phyloP scores from a whole-genome alignment of 2,797 vertebrate genomes.

The Bryconaethiops microstoma region DNA sequence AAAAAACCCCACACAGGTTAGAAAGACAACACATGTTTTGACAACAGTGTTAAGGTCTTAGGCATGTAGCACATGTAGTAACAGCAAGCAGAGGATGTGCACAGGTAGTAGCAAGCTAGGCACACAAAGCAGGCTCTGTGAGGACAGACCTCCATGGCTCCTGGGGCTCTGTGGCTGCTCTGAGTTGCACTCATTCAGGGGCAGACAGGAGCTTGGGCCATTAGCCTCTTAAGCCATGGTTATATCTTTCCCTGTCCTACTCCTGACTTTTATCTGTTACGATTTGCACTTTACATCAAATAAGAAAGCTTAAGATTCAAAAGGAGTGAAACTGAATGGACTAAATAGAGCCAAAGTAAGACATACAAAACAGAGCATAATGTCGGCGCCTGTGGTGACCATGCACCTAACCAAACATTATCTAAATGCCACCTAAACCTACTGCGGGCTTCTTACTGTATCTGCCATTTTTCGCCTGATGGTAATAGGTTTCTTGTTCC shows the following conservation, averaged over 20 bases:
- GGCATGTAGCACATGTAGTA: constrained; percentile 45
- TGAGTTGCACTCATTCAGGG: constrained; percentile 29
- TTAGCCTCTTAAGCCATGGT: constrained; percentile 60
- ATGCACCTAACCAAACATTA: neutral
- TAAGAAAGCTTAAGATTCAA: constrained; percentile 1
- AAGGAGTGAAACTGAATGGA: neutral
- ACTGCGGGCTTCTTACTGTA: neutral
- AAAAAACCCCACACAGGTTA: constrained; percentile 8
- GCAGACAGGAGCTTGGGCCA: constrained; percentile 29
- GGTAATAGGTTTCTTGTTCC: neutral
- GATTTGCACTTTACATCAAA: constrained; percentile 19
- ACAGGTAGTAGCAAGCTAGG: constrained; percentile 74
- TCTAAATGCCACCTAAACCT: neutral
- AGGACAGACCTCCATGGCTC: constrained; percentile 86
- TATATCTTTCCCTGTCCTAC: constrained; percentile 44
- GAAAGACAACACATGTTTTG: constrained; percentile 39
- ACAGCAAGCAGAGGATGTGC: constrained; percentile 53
- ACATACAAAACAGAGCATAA: neutral
- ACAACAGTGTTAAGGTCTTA: constrained; percentile 37
- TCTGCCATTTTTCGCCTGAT: neutral
- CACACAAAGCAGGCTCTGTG: constrained; percentile 86
- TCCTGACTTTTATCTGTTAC: neutral
- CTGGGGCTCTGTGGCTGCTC: constrained; percentile 70
- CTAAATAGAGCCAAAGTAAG: neutral
- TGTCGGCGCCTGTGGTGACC: neutral